These are phyloP conservation scores for Oceanodroma tethys DNA, from an alignment of 2,113 vertebrate species.

Conservation along the genomic window DNA sequence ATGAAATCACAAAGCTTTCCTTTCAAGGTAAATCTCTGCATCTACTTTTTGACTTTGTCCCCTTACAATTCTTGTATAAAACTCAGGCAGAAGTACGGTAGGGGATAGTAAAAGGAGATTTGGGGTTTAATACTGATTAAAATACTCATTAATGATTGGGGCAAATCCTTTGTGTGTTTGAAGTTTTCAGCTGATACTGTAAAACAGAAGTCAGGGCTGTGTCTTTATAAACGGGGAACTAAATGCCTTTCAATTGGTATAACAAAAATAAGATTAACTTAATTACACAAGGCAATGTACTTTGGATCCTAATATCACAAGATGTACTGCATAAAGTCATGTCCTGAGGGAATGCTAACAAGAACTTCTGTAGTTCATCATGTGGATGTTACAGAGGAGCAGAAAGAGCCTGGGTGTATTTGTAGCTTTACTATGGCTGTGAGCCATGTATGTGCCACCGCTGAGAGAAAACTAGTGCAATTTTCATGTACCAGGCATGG, in stretches of 20 bases:
- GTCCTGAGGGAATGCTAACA: neutral
- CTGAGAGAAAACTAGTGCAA: neutral
- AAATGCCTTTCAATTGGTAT: neutral
- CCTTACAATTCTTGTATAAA: neutral
- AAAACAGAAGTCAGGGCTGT: neutral
- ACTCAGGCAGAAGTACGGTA: neutral
- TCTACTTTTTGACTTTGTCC: neutral
- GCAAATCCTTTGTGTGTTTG: neutral
- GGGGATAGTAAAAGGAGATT: neutral
- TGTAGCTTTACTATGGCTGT: neutral
- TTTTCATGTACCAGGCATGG: neutral
- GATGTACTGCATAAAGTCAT: neutral
- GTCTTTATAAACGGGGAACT: neutral
- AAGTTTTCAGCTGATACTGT: neutral
- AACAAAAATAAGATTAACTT: neutral
- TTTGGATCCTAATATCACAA: neutral
- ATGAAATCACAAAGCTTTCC: neutral
- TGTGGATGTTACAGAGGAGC: neutral
- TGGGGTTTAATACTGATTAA: neutral
- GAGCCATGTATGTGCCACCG: rapidly evolving
- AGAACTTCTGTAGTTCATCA: neutral
- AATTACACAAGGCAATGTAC: neutral
- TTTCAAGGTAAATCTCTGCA: neutral
- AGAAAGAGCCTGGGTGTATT: neutral
- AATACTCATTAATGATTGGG: neutral